Percentiles rank a stretch among this genome's conserved stretches.
Conservation (phyloP, 2,113 vertebrate genomes). For the Progne subis region DNA sequence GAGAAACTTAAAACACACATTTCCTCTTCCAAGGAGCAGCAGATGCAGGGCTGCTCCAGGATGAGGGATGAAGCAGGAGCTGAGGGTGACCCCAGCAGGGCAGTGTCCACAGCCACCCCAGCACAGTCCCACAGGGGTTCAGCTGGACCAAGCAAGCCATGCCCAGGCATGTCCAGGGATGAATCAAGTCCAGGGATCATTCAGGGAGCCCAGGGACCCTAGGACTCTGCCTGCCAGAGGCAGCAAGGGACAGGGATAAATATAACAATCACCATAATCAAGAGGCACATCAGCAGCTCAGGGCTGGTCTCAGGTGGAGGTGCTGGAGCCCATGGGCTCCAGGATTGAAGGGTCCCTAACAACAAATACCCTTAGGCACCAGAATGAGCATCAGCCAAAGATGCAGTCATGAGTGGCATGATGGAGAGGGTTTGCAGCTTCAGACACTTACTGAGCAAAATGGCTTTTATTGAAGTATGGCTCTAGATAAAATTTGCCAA, state of each 20-base stretch:
- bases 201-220: not conserved
- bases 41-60: not conserved
- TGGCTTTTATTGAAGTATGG: not conserved
- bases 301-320: not conserved
- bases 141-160: not conserved
- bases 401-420: not conserved
- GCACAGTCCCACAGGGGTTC: not conserved
- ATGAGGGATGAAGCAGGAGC: not conserved
- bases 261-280: not conserved
- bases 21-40: not conserved
- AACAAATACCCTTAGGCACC: not conserved
- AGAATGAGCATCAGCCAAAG: not conserved
- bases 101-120: not conserved
- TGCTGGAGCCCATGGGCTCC: not conserved
- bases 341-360: not conserved
- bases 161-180: rapidly evolving
- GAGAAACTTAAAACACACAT: not conserved
- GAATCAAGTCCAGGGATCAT: not conserved
- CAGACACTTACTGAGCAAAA: not conserved
- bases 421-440: not conserved
- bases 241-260: not conserved
- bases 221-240: not conserved
- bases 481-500: not conserved
- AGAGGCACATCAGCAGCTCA: not conserved
- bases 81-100: not conserved